Evolutionary conservation across 30 jellyfish, hydroid and myxozoan genomes (phyloP), one percentile per base, ranked within the genome.

Genomic region (Sanderia malayensis): DNA sequence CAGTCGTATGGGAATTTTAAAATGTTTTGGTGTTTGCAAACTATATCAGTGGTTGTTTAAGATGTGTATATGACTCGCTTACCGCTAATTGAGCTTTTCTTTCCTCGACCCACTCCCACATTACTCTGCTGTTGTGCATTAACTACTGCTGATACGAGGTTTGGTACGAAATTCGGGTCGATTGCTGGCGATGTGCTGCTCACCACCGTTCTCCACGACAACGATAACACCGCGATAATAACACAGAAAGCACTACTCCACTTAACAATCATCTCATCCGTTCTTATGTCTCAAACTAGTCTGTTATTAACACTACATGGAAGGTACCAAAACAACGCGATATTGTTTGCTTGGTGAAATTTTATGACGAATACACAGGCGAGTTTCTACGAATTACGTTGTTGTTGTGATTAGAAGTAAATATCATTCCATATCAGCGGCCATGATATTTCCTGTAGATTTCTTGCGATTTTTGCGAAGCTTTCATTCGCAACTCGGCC

Each of bases 41-140:
- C n/a, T n/a, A n/a, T n/a, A n/a, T n/a, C n/a, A n/a, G n/a, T n/a
- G n/a, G n/a, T n/a, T n/a, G n/a, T n/a, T n/a, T n/a, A n/a, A n/a
- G n/a, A n/a, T n/a, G n/a, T n/a, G n/a, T n/a, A 24, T 31, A 25
- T 4, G 25, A 49, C 11, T 24, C 33, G 49, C 80, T 64, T 21
- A 78, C 89, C 89, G 61, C 89, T 78, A 22, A 78, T 78, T 9
- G 89, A 58, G 22, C 89, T 78, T 60, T 78, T 78, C 55, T 78
- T 78, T 18, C 64, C 64, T 19, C 52, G 44, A n/a, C n/a, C n/a
- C n/a, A n/a, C n/a, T n/a, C n/a, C n/a, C 27, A 21, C 23, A 9
- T 28, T n/a, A 49, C 0, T 6, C 55, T 8, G 55, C 76, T 33
- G 44, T 26, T n/a, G 30, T 62, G 28, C 29, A 24, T 22, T 60